These are phyloP conservation scores for Trypoxylus dichotomus DNA, from an alignment of 1,140 invertebrate genomes.

Conservation along the genomic window DNA sequence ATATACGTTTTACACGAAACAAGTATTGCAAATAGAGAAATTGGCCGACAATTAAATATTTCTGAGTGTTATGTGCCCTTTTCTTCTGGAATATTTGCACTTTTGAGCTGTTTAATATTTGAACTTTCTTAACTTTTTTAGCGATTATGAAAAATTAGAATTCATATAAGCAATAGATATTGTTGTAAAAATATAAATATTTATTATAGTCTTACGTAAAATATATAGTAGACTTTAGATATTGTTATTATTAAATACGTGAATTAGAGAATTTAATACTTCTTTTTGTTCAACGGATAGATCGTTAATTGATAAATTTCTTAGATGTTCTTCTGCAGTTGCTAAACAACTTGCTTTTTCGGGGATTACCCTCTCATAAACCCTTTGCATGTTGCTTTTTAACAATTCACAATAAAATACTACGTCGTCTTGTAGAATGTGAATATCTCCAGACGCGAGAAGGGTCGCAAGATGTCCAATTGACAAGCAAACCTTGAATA, in stretches of 20 bases:
- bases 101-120: too few species aligned
- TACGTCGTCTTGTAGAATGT: slow-evolving; percentile 35
- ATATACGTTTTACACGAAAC: too few species aligned
- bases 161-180: too few species aligned
- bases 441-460: slow-evolving; percentile 42
- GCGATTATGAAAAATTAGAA: too few species aligned
- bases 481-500: slow-evolving; percentile 46
- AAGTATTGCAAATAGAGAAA: too few species aligned
- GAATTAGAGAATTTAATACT: slow-evolving; percentile 31
- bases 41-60: too few species aligned
- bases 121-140: too few species aligned
- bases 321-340: slow-evolving; percentile 37
- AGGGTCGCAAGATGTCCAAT: slow-evolving; percentile 45
- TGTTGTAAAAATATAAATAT: slow-evolving; percentile 11
- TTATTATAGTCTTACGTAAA: not conserved
- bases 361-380: slow-evolving; percentile 46
- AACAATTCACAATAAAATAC: slow-evolving; percentile 39
- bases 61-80: too few species aligned
- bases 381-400: slow-evolving; percentile 40
- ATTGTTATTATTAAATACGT: slow-evolving; percentile 18
- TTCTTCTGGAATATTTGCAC: too few species aligned
- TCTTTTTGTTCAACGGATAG: slow-evolving; percentile 31
- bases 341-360: slow-evolving; percentile 45
- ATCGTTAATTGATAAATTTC: slow-evolving; percentile 27
- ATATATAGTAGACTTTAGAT: not conserved